Base-by-base conservation (phyloP, 2,797 vertebrate species). In the Garrulus glandarius region DNA sequence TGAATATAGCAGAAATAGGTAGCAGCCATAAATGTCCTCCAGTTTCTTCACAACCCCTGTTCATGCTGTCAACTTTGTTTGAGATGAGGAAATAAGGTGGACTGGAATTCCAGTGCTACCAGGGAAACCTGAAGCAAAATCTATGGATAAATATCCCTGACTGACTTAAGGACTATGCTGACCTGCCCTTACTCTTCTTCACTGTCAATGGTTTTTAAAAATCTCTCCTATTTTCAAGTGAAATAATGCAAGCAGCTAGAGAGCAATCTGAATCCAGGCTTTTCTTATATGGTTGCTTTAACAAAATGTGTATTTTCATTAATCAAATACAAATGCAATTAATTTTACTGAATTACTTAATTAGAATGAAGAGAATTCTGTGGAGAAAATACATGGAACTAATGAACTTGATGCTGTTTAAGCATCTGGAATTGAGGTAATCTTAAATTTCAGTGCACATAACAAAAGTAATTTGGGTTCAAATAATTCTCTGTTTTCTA, bases 251-350 rank as follows among this genome's bases (percentile, higher is more conserved):
- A 65, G 12, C 44, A 74, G 14, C 13, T 34, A 19, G 50, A 77
- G 41, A 55, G 20, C 24, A 68, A 26, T 59, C 47, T 65, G 49
- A 53, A 47, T 70, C 30, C 46, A 72, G 64, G 26, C 44, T 95
- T 92, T 87, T 93, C 92, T 90, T 94, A 60, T 24, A 24, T 64
- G 53, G 65, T 86, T 92, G 65, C 92, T 97, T 86, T 93, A 96
- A 95, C 79, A 71, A 87, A 97, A 97, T 92, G 74, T 93, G 13
- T 97, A 81, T 97, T 94, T 97, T 97, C 96, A 97, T 97, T 97
- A 97, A 98, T 97, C 94, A 96, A 97, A 97, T 97, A 96, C 89
- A 97, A 97, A 97, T 97, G 92, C 92, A 97, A 97, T 98, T 98
- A 95, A 97, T 98, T 98, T 95, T 96, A 68, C 94, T 96, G 95